Evolutionary conservation across 92 coral and sea anemone genomes (phyloP).

Genomic region (Epizoanthus ramosus): DNA sequence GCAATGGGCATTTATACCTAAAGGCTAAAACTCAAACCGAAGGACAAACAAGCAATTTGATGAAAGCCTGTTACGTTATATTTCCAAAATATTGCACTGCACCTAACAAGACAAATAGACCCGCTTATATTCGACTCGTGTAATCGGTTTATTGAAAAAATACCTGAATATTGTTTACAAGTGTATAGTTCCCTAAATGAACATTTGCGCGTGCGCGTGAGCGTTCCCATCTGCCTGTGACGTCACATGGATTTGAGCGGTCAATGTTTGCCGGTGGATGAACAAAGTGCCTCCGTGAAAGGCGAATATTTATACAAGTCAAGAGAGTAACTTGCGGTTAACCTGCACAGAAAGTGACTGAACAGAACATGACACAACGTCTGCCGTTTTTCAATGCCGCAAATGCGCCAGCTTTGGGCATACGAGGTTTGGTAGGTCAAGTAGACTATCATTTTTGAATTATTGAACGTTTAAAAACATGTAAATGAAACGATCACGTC

Average conservation of each 20-base stretch:
- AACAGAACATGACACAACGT: neutral
- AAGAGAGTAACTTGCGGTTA: neutral
- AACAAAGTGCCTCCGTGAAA: neutral
- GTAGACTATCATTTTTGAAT: neutral
- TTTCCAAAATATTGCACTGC: too few species aligned
- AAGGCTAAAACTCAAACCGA: too few species aligned
- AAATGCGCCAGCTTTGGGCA: conserved; percentile 61
- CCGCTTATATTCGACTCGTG: too few species aligned
- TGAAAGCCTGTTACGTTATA: too few species aligned
- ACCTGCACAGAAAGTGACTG: neutral
- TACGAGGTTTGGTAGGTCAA: conserved; percentile 65
- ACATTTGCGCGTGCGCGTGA: conserved; percentile 34
- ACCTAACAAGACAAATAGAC: too few species aligned
- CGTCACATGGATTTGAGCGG: neutral
- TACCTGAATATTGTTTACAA: too few species aligned
- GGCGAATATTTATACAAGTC: conserved; percentile 8
- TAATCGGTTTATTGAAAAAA: too few species aligned
- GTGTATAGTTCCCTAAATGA: neutral
- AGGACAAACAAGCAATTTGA: too few species aligned
- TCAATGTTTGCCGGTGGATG: conserved; percentile 11
- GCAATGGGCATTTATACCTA: too few species aligned
- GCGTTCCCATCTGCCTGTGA: conserved; percentile 15
- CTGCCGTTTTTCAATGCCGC: conserved; percentile 51
- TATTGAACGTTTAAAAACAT: neutral
- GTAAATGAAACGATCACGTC: neutral